These are phyloP conservation scores for Stenopsyche tienmushanensis DNA, from an alignment of 1,140 invertebrate genomes.

Conservation along the genomic window DNA sequence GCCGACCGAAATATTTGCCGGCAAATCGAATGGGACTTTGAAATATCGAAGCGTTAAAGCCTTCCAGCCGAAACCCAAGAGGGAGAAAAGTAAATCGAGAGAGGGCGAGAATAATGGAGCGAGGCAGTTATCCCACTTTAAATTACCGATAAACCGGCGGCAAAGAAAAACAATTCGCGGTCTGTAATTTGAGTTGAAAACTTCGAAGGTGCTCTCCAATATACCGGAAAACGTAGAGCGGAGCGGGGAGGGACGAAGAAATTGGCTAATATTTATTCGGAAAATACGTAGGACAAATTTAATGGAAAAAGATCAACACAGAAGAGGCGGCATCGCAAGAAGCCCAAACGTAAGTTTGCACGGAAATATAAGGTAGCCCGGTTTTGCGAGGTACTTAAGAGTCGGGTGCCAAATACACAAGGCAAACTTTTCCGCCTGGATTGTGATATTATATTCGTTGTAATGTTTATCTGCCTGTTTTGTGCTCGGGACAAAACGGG, in stretches of 20 bases:
- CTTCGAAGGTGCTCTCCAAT: constrained; percentile 15
- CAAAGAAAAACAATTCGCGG: constrained; percentile 41
- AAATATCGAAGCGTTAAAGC: constrained; percentile 40
- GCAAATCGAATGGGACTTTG: constrained; percentile 42
- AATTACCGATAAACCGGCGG: constrained; percentile 41
- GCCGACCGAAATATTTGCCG: constrained; percentile 36
- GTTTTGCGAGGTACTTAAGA: constrained; percentile 1
- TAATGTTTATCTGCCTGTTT: neutral
- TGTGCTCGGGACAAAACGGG: neutral
- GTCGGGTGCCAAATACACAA: constrained; percentile 20
- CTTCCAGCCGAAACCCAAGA: constrained; percentile 8
- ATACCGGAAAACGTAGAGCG: neutral
- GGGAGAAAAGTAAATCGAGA: constrained; percentile 17
- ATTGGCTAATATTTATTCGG: constrained; percentile 41
- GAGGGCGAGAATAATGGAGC: constrained; percentile 38
- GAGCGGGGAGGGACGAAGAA: constrained; percentile 16
- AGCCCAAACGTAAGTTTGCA: constrained; percentile 12
- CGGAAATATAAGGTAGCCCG: constrained; percentile 7
- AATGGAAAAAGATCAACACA: constrained; percentile 40
- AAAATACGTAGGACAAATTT: constrained; percentile 39
- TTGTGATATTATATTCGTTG: constrained; percentile 17
- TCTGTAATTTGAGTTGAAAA: constrained; percentile 38
- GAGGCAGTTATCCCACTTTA: constrained; percentile 40
- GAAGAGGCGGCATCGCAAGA: constrained; percentile 24
- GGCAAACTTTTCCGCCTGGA: constrained; percentile 18